Percentiles rank a stretch among this genome's conserved stretches.
Evolutionary conservation across 2,888 invertebrate species (phyloP).

Genomic region (Dorcus hopei): DNA sequence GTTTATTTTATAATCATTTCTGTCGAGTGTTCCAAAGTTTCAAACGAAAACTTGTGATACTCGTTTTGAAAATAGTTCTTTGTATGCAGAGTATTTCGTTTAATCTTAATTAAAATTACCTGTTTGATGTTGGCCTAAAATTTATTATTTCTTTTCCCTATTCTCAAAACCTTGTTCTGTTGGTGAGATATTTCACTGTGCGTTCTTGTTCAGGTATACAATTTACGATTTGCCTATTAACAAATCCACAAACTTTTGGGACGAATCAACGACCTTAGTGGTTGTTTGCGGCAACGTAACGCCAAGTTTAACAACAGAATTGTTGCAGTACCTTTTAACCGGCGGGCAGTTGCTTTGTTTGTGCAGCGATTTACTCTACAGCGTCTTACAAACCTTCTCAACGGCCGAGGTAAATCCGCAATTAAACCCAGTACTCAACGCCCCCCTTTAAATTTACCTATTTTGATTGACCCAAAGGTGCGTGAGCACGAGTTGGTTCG

Average conservation of each 20-base stretch:
- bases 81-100: too few relatives aligned
- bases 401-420: constrained; percentile 68
- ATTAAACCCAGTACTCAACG: background rate
- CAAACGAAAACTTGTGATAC: too few relatives aligned
- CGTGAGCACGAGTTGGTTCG: constrained; percentile 80
- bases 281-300: constrained; percentile 76
- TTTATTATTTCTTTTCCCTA: background rate
- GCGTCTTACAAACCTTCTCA: constrained; percentile 75
- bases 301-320: constrained; percentile 60
- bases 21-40: too few relatives aligned
- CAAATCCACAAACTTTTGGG: constrained; percentile 36
- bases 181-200: background rate
- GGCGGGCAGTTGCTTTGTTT: constrained; percentile 76
- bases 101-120: too few relatives aligned
- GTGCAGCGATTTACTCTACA: constrained; percentile 76
- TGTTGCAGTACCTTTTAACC: constrained; percentile 68
- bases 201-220: constrained; percentile 53
- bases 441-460: background rate
- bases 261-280: constrained; percentile 53
- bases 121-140: background rate
- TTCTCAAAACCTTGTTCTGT: background rate
- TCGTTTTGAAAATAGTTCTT: too few relatives aligned
- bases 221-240: constrained; percentile 57
- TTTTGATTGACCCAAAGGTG: constrained; percentile 51
- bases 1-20: too few relatives aligned